These are phyloP conservation scores for Apteryx mantelli DNA, from an alignment of 2,113 vertebrate species.

Conservation along the genomic window DNA sequence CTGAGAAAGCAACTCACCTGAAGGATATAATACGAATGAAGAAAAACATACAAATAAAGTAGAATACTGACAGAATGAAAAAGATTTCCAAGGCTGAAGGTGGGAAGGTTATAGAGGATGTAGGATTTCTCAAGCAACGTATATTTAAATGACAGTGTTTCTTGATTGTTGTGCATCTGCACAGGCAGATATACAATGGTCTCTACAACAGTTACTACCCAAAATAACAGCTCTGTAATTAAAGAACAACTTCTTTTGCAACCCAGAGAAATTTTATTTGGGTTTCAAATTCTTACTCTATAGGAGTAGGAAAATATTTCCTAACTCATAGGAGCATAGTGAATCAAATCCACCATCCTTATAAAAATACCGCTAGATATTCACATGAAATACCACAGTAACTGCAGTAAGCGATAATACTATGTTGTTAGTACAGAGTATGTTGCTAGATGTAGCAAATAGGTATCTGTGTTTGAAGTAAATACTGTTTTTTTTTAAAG, in stretches of 20 bases:
- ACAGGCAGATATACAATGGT: not conserved
- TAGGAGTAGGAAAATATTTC: not conserved
- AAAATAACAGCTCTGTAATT: not conserved
- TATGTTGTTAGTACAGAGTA: not conserved
- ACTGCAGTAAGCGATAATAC: not conserved
- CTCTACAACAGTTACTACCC: not conserved
- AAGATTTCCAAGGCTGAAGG: not conserved
- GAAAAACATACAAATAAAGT: not conserved
- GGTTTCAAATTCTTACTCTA: not conserved
- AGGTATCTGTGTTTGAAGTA: not conserved
- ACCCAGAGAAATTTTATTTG: not conserved
- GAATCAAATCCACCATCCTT: not conserved
- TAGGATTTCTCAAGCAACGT: not conserved
- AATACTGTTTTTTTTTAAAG: not conserved
- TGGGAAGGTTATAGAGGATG: not conserved
- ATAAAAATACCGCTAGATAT: not conserved
- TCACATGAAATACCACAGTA: not conserved
- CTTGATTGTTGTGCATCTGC: not conserved
- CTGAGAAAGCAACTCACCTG: not conserved
- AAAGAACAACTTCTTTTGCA: not conserved
- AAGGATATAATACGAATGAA: not conserved
- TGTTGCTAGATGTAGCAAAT: not conserved
- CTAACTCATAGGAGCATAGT: rapidly evolving
- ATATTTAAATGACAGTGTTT: not conserved
- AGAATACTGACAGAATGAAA: not conserved